phyloP scores from a whole-genome alignment of 1,140 invertebrate species.

The Drosophila equinoxialis region DNA sequence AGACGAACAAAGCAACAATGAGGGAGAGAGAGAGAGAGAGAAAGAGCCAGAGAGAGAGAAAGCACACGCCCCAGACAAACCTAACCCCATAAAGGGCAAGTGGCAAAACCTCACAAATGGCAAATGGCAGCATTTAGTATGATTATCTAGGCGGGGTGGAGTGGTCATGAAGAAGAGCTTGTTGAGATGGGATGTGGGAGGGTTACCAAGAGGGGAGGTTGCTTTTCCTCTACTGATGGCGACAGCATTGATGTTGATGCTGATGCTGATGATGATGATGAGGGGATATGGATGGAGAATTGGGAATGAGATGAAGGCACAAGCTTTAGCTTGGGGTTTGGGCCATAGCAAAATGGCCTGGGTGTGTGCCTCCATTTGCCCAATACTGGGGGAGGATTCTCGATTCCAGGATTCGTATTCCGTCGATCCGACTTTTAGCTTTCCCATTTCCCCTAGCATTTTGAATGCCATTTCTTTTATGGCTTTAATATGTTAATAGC shows the following conservation, averaged over 20 bases:
- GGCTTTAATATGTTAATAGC: constrained; percentile 82
- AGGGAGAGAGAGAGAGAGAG: constrained; percentile 6
- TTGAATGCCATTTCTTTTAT: constrained; percentile 82
- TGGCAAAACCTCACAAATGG: constrained; percentile 83
- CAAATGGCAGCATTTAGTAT: constrained; percentile 83
- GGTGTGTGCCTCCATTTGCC: constrained; percentile 41
- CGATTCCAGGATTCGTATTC: neutral
- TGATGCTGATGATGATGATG: constrained; percentile 42
- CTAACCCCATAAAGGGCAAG: constrained; percentile 68
- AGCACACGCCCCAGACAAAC: constrained; percentile 28
- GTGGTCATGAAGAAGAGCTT: neutral
- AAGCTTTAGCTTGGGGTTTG: neutral
- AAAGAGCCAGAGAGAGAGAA: constrained; percentile 11
- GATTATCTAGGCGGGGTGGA: constrained; percentile 62
- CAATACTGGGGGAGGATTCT: neutral
- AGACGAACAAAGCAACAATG: constrained; percentile 9
- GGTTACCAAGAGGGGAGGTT: neutral
- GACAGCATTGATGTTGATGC: constrained; percentile 22
- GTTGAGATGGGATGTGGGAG: neutral
- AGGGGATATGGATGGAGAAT: constrained; percentile 44
- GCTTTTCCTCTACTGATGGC: constrained; percentile 12
- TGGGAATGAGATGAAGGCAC: constrained; percentile 23
- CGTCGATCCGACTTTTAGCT: constrained; percentile 15
- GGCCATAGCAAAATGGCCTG: constrained; percentile 34
- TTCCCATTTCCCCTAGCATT: constrained; percentile 64